Evolutionary conservation across 2,113 vertebrate species (phyloP).

Genomic region (Burhinus bistriatus): DNA sequence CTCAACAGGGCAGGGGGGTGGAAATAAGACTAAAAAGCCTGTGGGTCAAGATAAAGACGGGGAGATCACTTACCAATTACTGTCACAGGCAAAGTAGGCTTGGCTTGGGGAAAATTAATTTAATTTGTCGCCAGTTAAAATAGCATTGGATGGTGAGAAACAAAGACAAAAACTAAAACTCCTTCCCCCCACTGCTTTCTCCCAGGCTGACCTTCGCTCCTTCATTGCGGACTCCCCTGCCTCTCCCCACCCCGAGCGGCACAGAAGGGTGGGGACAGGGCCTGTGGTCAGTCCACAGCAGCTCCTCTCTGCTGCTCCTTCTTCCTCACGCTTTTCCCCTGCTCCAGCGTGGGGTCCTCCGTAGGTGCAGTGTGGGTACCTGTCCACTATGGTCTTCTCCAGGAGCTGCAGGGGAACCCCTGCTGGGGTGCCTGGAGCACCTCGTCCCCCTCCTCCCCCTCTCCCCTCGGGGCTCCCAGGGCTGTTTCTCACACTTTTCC

Average conservation of each 20-base stretch:
- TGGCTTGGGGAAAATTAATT: neutral
- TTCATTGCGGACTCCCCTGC: accelerated
- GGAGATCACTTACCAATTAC: neutral
- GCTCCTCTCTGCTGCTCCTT: neutral
- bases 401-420: neutral
- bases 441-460: neutral
- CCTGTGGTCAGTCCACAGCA: neutral
- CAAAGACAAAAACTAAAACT: neutral
- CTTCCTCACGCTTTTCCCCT: neutral
- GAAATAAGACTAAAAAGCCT: neutral
- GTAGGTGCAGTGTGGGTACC: neutral
- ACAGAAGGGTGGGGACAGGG: no score
- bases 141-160: neutral
- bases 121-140: neutral
- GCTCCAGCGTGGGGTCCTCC: accelerated
- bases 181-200: neutral
- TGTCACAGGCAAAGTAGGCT: neutral
- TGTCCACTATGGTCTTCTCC: no score
- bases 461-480: neutral
- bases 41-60: neutral
- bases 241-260: accelerated
- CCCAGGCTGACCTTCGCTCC: neutral
- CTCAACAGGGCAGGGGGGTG: neutral
- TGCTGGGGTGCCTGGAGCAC: accelerated
- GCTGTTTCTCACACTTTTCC: neutral